Evolutionary conservation across 1,140 invertebrate genomes (phyloP), one percentile per base, ranked within the genome.

Genomic region (Druon quercuslanigerum): DNA sequence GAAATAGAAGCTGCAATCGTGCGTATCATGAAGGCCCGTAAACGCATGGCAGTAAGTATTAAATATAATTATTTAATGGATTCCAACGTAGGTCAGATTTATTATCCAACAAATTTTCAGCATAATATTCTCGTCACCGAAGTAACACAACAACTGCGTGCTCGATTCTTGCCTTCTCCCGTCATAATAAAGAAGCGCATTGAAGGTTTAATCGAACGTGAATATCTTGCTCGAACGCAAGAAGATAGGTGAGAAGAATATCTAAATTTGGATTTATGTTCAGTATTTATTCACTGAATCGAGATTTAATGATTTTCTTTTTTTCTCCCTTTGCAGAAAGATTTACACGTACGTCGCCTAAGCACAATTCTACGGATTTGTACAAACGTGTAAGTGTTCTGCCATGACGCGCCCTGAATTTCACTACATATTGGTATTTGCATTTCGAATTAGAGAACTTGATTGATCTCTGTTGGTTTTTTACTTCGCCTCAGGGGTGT

Each of bases 1-100:
- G 99, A 99, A 93, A 99, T 99, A 80, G 99, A 99, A 93, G 99
- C 99, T 54, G 98, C 99, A 54, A 99, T 99, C 88, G 99, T 99
- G 70, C 94, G 99, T 86, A 99, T 99, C 86, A 99, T 99, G 99
- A 99, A 99, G 92, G 97, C 97, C 33, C 94, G 99, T 74, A 99
- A 99, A 93, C 95, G 95, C 86, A 96, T 99, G 94, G 92, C 95
- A 88, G 96, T 96, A 91, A 89, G 92, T 93, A 72, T 56, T 17
- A 17, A 16, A 17, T 33, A 20, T 52, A 33, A 51, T 77, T 17
- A 19, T 74, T 57, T 8, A 71, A 76, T 74, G 20, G 60, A 50
- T 50, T 25, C 9, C 57, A 76, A 51, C 17, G 71, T 25, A n/a
- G 12, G 57, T 14, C 60, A 46, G 0, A 20, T 25, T 9, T 40